Percentiles rank a stretch among this genome's conserved stretches.
Conservation (phyloP, 2,797 vertebrate genomes). For the Onychomys arenicola region DNA sequence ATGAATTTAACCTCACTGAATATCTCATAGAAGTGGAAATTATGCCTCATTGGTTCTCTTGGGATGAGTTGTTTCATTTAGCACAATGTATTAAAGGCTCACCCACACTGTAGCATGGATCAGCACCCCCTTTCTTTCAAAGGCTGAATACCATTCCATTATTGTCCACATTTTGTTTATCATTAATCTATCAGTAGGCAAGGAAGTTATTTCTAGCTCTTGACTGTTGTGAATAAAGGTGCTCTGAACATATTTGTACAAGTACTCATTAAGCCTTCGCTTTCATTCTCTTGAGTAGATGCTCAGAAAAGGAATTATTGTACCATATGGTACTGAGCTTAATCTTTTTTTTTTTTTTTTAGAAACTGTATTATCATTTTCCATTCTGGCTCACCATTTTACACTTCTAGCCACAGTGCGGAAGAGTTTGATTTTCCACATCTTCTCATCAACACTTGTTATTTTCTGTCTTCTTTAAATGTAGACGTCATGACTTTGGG, state of each 20-base stretch:
- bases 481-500: neutral
- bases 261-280: neutral
- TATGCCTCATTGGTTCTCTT: neutral
- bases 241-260: neutral
- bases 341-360: neutral
- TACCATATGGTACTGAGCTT: neutral
- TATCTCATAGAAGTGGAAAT: neutral
- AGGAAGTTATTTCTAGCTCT: constrained; percentile 46
- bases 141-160: neutral
- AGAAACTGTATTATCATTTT: neutral
- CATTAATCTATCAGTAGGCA: neutral
- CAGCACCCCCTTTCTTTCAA: constrained; percentile 6
- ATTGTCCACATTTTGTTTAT: neutral
- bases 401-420: neutral
- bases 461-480: neutral
- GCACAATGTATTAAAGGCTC: neutral
- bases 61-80: neutral
- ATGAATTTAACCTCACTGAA: neutral
- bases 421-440: neutral
- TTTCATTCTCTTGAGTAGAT: constrained; percentile 28
- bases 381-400: neutral
- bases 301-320: neutral
- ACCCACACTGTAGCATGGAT: neutral
- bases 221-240: neutral
- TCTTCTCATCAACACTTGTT: neutral